These are phyloP conservation scores for Watsonalla cultraria DNA, from an alignment of 2,888 invertebrate genomes.

Conservation along the genomic window DNA sequence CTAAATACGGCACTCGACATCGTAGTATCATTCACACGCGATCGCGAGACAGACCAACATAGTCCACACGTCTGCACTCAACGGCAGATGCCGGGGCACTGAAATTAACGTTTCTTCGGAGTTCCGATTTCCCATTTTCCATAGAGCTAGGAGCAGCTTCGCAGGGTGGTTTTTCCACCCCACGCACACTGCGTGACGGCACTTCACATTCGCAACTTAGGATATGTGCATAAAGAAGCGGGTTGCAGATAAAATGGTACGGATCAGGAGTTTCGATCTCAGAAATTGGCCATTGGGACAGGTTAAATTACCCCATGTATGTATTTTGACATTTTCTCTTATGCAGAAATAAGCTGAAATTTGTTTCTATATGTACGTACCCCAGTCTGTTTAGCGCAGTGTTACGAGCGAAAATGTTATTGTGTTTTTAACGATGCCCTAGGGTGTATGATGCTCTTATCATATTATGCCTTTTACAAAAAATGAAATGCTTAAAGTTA, in stretches of 20 bases:
- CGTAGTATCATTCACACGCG: conserved; percentile 55
- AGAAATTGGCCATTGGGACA: too few species aligned
- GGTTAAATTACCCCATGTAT: too few species aligned
- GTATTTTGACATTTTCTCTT: too few species aligned
- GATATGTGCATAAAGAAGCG: conserved; percentile 1
- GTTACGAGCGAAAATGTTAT: background rate
- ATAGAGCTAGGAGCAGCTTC: conserved; percentile 15
- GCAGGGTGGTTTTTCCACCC: conserved; percentile 27
- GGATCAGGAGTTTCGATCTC: too few species aligned
- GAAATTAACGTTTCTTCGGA: conserved; percentile 21
- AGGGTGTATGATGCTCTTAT: background rate
- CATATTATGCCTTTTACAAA: background rate
- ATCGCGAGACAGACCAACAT: conserved; percentile 28
- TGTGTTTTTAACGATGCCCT: background rate
- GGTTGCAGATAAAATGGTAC: too few species aligned
- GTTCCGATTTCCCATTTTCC: background rate
- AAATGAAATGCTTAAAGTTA: background rate
- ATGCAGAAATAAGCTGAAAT: too few species aligned
- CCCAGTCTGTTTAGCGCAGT: background rate
- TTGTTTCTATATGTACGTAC: too few species aligned
- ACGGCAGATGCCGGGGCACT: conserved; percentile 65
- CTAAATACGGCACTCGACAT: conserved; percentile 51
- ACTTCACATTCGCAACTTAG: conserved; percentile 30
- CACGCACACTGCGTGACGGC: conserved; percentile 22
- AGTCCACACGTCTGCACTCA: conserved; percentile 36